Base-by-base conservation (phyloP, 2,888 invertebrate genomes). In the Hydropsyche betteni region DNA sequence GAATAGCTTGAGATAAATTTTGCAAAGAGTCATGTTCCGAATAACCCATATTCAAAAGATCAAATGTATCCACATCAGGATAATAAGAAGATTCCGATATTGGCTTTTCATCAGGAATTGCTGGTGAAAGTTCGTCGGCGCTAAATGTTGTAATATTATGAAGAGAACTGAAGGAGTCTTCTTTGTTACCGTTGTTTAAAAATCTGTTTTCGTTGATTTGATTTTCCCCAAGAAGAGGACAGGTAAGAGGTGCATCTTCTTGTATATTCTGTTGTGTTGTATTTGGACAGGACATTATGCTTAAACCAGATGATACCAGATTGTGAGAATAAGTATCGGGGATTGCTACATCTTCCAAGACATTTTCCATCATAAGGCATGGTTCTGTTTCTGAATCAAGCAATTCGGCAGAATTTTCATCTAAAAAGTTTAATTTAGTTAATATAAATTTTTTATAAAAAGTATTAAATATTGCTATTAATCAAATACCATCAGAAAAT, bases 311-410 rank as follows among this genome's bases (percentile, higher is more conserved):
- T 74, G 91, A 91, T 33, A 91, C 88, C 88, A 91, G 89, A 82
- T 91, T 91, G 80, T 91, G 90, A 5, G 90, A 89, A 82, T 91
- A 90, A 12, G 90, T 90, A 81, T 91, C 91, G 0, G 89, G 90
- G 78, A 90, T 85, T 44, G 89, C 85, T 16, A 91, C 91, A 81
- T 91, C 91, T 83, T 91, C 91, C 77, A 90, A 81, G 38, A 91
- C 94, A 73, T 92, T 93, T 81, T 94, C 94, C 87, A 93, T 94
- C 89, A 94, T 93, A 33, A 94, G 86, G 81, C 93, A 93, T 0
- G 94, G 94, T 81, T 94, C 94, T 0, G 94, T 94, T 87, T 94
- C 94, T 0, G 93, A 94, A 83, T 94, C 94, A 52, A 94, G 86
- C 83, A 94, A 87, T 81, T 94, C 94, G 5, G 92, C 92, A 16